Evolutionary conservation across 2,888 invertebrate genomes (phyloP), one percentile per base, ranked within the genome.

Genomic region (Maniola hyperantus): DNA sequence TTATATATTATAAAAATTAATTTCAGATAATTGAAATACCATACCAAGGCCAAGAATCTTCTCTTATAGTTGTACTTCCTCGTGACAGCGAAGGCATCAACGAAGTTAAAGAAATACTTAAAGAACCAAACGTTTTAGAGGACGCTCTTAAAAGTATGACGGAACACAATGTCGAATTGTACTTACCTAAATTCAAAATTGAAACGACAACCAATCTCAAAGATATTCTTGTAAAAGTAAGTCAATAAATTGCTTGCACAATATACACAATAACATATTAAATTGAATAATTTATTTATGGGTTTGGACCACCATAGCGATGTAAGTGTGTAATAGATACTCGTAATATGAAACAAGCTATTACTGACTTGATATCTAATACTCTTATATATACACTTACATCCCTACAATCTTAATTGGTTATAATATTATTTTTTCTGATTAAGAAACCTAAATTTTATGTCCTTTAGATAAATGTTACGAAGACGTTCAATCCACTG

Each of bases 111-210:
- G 79, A 89, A 0, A 95, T 95, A 79, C 78, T 97, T 5, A 87
- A 89, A 5, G 82, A 88, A 13, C 77, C 83, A 1, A 71, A 91
- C 0, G 77, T 78, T 0, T 85, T 93, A 6, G 77, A 83, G 0
- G 86, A 89, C 0, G 87, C 95, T n/a, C 73, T 73, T 0, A 50
- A 82, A 0, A 76, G 81, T 4, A 86, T 94, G 92, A 70, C 68
- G 0, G 8, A 69, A 0, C 77, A 80, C 1, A 93, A 95, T 76
- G 95, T 97, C 1, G 81, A 92, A 0, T 91, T 97, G 0, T 90
- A 87, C 42, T 80, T 97, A 60, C 97, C 97, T 0, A 96, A 94
- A 79, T 97, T 97, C 82, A 96, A 95, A 82, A 94, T 97, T 61
- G 97, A 97, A 84, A 94, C 94, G 15, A 93, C 93, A n/a, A 93